A percentile compares a stretch with the other conserved stretches of the same genome.
These are phyloP conservation scores for Sebastes kiyomatsui DNA, from an alignment of 2,797 vertebrate species.

Conservation along the genomic window DNA sequence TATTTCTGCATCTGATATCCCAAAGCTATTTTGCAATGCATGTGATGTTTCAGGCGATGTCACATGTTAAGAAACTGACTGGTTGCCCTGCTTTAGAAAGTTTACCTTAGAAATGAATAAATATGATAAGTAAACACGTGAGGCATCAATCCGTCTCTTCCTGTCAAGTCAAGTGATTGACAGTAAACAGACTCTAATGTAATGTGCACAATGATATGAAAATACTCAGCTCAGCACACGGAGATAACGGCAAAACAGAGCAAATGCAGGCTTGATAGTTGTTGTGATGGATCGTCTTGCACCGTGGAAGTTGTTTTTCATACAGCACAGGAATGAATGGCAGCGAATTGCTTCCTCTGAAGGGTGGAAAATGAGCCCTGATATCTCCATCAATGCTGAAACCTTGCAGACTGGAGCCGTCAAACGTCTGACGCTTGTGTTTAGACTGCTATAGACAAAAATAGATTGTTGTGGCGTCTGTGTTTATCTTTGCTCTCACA, in stretches of 20 bases:
- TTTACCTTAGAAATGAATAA: neutral
- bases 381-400: constrained; percentile 34
- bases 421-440: constrained; percentile 20
- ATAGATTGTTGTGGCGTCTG: neutral
- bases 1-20: neutral
- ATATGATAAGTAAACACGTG: neutral
- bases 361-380: constrained; percentile 32
- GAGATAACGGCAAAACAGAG: constrained; percentile 24
- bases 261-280: constrained; percentile 14
- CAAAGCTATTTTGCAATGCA: neutral
- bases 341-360: constrained; percentile 34
- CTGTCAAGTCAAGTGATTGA: constrained; percentile 18
- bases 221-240: constrained; percentile 11
- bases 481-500: neutral
- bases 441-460: constrained; percentile 7
- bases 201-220: constrained; percentile 23
- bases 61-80: neutral
- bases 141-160: neutral
- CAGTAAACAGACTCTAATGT: constrained; percentile 17
- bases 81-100: neutral
- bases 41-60: neutral
- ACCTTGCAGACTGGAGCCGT: constrained; percentile 1
- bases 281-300: constrained; percentile 43
- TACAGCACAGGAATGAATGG: constrained; percentile 24
- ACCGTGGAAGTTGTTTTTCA: constrained; percentile 41